phyloP scores from a whole-genome alignment of 2,113 vertebrate genomes.

The Callopanchax toddi region DNA sequence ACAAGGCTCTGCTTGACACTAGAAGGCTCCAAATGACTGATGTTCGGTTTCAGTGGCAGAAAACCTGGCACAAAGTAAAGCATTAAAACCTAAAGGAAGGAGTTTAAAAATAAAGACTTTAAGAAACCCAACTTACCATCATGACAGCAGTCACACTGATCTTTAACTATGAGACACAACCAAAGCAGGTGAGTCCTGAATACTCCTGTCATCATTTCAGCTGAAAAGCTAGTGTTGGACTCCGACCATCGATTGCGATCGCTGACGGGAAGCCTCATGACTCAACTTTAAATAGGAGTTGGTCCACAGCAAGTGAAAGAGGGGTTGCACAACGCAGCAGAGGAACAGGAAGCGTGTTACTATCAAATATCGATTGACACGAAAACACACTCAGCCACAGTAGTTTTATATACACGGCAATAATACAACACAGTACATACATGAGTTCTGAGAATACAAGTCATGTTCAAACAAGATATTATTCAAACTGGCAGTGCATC shows the following conservation, averaged over 20 bases:
- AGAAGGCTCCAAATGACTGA: conserved; percentile 19
- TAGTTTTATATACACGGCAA: conserved; percentile 53
- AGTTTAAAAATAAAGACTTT: background rate
- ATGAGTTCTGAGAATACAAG: conserved; percentile 52
- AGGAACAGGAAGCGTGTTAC: conserved; percentile 2
- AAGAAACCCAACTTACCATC: conserved; percentile 32
- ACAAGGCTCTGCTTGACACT: conserved; percentile 27
- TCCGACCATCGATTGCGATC: too few relatives aligned
- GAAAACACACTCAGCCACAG: background rate
- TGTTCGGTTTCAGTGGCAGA: conserved; percentile 17
- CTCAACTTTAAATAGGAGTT: background rate
- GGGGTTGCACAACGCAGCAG: background rate
- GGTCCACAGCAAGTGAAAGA: background rate
- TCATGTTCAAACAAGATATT: conserved; percentile 43
- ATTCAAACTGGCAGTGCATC: conserved; percentile 50
- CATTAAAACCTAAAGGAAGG: background rate
- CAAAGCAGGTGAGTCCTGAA: conserved; percentile 4
- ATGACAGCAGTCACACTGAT: conserved; percentile 2
- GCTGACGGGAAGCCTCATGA: background rate
- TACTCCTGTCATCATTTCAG: background rate
- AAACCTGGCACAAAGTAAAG: conserved; percentile 1
- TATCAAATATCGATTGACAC: background rate
- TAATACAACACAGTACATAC: conserved; percentile 31
- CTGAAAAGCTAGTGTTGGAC: background rate
- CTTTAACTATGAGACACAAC: conserved; percentile 11